A percentile compares a stretch with the other conserved stretches of the same genome.
Evolutionary conservation across 2,888 invertebrate genomes (phyloP).

Genomic region (Laothoe populi): DNA sequence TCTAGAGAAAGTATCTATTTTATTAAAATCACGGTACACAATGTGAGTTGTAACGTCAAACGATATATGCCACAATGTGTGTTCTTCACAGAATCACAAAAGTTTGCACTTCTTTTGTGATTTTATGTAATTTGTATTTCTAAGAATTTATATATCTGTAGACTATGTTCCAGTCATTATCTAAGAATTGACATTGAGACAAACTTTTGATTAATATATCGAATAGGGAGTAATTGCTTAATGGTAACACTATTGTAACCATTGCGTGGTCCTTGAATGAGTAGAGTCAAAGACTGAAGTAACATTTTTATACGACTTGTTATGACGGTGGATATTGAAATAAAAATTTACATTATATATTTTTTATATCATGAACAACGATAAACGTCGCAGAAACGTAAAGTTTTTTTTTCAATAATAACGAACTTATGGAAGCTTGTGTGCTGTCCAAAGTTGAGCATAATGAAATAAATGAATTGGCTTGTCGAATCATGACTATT

Average conservation of each 20-base stretch:
- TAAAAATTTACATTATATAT: conserved; percentile 12
- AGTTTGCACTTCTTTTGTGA: background rate
- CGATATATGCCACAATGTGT: conserved; percentile 16
- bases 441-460: background rate
- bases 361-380: conserved; percentile 18
- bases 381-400: conserved; percentile 8
- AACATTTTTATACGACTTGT: conserved; percentile 23
- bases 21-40: conserved; percentile 4
- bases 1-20: background rate
- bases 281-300: conserved; percentile 16
- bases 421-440: background rate
- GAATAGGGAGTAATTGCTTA: conserved; percentile 12
- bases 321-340: conserved; percentile 17
- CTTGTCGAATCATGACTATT: conserved; percentile 13
- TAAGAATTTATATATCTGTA: conserved; percentile 22
- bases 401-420: background rate
- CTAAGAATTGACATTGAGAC: background rate
- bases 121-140: conserved; percentile 13
- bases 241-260: conserved; percentile 15
- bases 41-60: conserved; percentile 10
- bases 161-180: conserved; percentile 4
- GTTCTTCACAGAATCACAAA: conserved; percentile 7
- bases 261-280: conserved; percentile 17
- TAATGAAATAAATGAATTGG: background rate
- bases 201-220: conserved; percentile 8